phyloP scores from a whole-genome alignment of 2,888 invertebrate genomes.

The Lithosia quadra region DNA sequence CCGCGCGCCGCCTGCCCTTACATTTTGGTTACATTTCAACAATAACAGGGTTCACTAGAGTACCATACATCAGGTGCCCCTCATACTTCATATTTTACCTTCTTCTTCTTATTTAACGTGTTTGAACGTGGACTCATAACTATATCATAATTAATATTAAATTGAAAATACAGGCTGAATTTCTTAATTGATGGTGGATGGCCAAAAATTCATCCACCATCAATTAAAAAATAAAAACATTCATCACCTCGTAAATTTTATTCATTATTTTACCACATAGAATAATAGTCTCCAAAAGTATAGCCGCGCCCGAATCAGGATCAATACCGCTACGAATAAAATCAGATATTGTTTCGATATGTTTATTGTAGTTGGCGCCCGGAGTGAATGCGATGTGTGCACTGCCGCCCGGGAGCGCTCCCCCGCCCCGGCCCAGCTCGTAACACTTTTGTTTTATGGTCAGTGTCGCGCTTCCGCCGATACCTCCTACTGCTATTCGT shows the following conservation, averaged over 20 bases:
- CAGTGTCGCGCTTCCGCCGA: neutral
- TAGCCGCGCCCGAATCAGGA: neutral
- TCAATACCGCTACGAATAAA: conserved; percentile 11
- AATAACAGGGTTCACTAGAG: neutral
- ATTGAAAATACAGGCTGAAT: too few relatives aligned
- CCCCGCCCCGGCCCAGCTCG: neutral
- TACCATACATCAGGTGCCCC: neutral
- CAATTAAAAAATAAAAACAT: too few relatives aligned
- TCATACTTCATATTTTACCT: neutral
- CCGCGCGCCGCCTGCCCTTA: neutral
- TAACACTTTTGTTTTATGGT: conserved; percentile 12
- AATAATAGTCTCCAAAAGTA: neutral
- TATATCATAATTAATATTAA: neutral
- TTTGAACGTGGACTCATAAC: neutral
- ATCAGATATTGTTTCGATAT: conserved; percentile 5
- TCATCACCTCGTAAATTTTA: too few relatives aligned
- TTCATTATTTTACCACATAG: too few relatives aligned
- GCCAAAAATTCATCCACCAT: too few relatives aligned
- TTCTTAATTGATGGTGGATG: too few relatives aligned
- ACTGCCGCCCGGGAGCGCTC: too few relatives aligned
- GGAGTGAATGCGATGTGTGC: neutral
- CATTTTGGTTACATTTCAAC: neutral
- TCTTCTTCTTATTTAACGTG: neutral
- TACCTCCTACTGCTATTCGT: neutral
- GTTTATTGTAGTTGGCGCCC: neutral